Evolutionary conservation across 2,797 vertebrate species (phyloP), one percentile per base, ranked within the genome.

Genomic region (Gila robusta): DNA sequence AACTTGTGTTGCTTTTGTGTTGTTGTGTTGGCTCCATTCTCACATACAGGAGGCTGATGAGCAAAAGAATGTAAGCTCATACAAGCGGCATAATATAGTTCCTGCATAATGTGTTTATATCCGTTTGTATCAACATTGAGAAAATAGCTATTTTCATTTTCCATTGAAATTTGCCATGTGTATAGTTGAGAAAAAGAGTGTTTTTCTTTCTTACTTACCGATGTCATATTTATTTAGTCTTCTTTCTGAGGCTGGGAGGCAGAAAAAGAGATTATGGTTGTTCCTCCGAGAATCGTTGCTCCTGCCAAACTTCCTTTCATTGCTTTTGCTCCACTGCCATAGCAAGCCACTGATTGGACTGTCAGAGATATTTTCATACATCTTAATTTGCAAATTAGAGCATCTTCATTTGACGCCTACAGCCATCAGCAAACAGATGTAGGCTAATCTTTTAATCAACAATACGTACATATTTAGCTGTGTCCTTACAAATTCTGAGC

Each of bases 301-400:
- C 88, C 89, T 96, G 96, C 96, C 96, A 97, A 96, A 96, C 95
- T 73, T 95, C 86, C 71, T 86, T 56, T 74, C 56, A 81, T 86
- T 81, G 52, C 88, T 82, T 86, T 49, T 86, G 81, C 82, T 87
- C 95, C 96, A 93, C 94, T 93, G 96, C 95, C 95, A 95, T 96
- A 95, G 95, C 95, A 95, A 96, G 95, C 94, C 96, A 93, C 95
- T 95, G 96, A 96, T 95, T 96, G 93, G 95, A 90, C 96, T 97
- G 96, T 97, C 96, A 97, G 93, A 92, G 93, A 94, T 94, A 94
- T 94, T 96, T 93, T 93, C 94, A 94, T 94, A 97, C 94, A 92
- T 98, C 96, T 98, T 96, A 96, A 97, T 98, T 97, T 97, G 96
- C 96, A 97, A 96, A 97, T 96, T 95, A 96, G 95, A 94, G 94